Conservation (phyloP, 2,888 invertebrate species). For the Clitarchus hookeri region DNA sequence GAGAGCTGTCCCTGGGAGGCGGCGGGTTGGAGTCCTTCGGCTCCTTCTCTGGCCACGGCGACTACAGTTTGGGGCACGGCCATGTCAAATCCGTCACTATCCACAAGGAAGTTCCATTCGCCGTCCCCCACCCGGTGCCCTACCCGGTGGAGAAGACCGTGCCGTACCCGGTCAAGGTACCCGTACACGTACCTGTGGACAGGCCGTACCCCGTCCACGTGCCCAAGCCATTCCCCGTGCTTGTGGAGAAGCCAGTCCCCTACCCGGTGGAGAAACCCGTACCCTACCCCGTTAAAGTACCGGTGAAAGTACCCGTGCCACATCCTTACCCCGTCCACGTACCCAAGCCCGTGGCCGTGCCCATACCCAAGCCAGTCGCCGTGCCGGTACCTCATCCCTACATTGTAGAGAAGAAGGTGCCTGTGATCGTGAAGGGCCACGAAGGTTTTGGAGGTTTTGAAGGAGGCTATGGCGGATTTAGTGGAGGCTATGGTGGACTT, state of each 20-base stretch:
- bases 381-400: slow-evolving; percentile 28
- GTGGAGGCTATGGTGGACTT: not conserved
- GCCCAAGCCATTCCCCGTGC: slow-evolving; percentile 56
- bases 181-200: slow-evolving; percentile 59
- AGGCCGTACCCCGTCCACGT: slow-evolving; percentile 55
- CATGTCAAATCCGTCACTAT: slow-evolving; percentile 37
- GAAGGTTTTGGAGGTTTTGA: not conserved
- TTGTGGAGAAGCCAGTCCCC: slow-evolving; percentile 47
- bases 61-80: slow-evolving; percentile 25
- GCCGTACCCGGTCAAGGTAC: slow-evolving; percentile 53
- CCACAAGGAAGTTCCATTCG: slow-evolving; percentile 38
- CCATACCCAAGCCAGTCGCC: slow-evolving; percentile 26
- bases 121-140: slow-evolving; percentile 52
- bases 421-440: slow-evolving; percentile 25
- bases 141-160: slow-evolving; percentile 51
- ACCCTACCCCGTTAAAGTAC: slow-evolving; percentile 57
- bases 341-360: slow-evolving; percentile 30
- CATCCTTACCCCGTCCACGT: slow-evolving; percentile 49
- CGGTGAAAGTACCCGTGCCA: slow-evolving; percentile 40
- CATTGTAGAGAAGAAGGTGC: slow-evolving; percentile 25
- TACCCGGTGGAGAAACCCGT: slow-evolving; percentile 55
- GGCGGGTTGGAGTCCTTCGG: slow-evolving; percentile 18
- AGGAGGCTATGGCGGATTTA: not conserved
- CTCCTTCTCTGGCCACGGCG: slow-evolving; percentile 26
- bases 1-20: slow-evolving; percentile 15